Evolutionary conservation across 2,888 invertebrate genomes (phyloP).

Genomic region (Tortrix viridana): DNA sequence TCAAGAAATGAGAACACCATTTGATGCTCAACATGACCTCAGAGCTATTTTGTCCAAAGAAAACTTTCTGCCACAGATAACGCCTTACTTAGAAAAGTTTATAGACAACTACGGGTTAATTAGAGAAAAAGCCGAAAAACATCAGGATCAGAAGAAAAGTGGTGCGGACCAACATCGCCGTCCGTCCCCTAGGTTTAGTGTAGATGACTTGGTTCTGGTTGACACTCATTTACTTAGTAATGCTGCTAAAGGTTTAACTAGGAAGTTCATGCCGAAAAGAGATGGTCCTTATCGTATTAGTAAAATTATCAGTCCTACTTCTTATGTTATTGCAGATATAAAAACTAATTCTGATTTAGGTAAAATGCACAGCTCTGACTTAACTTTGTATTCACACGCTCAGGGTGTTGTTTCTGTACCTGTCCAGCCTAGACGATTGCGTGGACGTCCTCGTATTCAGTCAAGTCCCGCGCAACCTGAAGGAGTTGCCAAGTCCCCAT

Average conservation of each 20-base stretch:
- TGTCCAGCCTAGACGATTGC: conserved; percentile 13
- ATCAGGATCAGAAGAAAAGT: no score
- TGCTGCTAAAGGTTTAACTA: no score
- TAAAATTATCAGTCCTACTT: no score
- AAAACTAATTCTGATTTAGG: conserved; percentile 5
- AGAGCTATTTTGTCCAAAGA: conserved; percentile 29
- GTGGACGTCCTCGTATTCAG: not conserved
- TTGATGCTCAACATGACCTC: conserved; percentile 38
- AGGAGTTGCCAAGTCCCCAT: conserved; percentile 6
- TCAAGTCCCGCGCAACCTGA: not conserved
- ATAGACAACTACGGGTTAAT: conserved; percentile 14
- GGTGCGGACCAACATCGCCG: no score
- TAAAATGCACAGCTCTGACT: conserved; percentile 11
- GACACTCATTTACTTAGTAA: no score
- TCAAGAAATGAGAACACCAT: no score
- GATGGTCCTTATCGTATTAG: no score
- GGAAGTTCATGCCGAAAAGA: no score
- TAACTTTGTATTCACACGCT: not conserved
- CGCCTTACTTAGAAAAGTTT: conserved; percentile 34
- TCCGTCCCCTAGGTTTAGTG: no score
- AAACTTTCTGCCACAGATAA: conserved; percentile 40
- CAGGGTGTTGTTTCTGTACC: conserved; percentile 10
- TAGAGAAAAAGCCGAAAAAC: not conserved
- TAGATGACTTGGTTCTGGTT: no score
- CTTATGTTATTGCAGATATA: conserved; percentile 3